Base-by-base conservation (phyloP, 2,113 vertebrate species). In the Megaptera novaeangliae region DNA sequence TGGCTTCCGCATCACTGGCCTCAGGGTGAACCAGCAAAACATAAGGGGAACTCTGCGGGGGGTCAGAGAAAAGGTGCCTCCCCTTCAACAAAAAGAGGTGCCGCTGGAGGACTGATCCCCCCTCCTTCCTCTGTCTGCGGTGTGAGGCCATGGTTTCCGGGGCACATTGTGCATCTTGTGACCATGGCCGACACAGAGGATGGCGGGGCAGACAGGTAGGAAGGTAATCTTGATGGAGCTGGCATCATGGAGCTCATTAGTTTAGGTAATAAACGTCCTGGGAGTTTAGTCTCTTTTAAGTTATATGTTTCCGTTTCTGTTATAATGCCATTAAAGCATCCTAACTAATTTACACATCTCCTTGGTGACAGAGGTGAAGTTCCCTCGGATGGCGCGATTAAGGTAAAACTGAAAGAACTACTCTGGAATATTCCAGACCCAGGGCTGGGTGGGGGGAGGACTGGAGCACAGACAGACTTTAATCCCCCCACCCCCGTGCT, bases 91-190 rank as follows among this genome's bases (percentile, higher is more conserved):
- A 23, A 72, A 68, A 34, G 55, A 44, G 11, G 11, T 25, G 34
- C 4, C 4, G 52, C 52, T 17, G 0, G 0, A 0, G 4, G 52
- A 31, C 41, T 0, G 8, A 25, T 8, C 2, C 46, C 41, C 7
- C 7, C 9, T 29, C 52, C n/a, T 18, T 14, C 12, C 64, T 36
- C 3, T 1, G 68, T 36, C 31, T 4, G 5, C 18, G 55, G 8
- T 14, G 7, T 74, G 61, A 69, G 36, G 34, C 49, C 29, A 2
- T 23, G 36, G 36, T 21, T 63, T 77, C 59, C 27, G 3, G 34
- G 84, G 52, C 14, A 13, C 21, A 25, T 15, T 0, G 11, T 27
- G 12, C 23, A 3, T 39, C 25, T 39, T 9, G 69, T 31, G 44
- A 75, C 69, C n/a, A 0, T 2, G 29, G 14, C 0, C 1, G 25